Percentiles rank a stretch among this genome's conserved stretches.
Evolutionary conservation across 2,113 vertebrate genomes (phyloP).

Genomic region (Menura novaehollandiae): DNA sequence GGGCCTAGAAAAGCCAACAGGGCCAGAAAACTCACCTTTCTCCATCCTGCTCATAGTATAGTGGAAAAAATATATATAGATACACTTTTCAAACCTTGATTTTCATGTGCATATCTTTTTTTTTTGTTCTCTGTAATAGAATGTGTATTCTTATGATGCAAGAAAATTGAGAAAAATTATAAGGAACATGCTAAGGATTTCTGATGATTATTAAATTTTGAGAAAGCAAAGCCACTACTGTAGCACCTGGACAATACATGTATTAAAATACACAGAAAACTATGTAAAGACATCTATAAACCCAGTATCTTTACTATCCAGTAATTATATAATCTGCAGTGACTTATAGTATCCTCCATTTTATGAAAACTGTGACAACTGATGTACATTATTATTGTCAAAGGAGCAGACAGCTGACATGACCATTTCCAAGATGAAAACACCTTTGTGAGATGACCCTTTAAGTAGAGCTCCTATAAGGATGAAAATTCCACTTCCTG

Average conservation of each 20-base stretch:
- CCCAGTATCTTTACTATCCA: not conserved
- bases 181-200: not conserved
- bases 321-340: not conserved
- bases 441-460: not conserved
- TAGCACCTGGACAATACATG: not conserved
- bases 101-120: not conserved
- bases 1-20: not conserved
- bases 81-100: not conserved
- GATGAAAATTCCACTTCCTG: not conserved
- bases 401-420: not conserved
- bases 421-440: not conserved
- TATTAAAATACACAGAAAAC: not conserved
- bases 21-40: not conserved
- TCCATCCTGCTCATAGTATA: rapidly evolving
- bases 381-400: not conserved
- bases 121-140: not conserved
- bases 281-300: not conserved
- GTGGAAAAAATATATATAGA: not conserved
- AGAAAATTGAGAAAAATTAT: not conserved
- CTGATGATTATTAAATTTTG: not conserved
- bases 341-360: not conserved
- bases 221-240: not conserved
- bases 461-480: not conserved
- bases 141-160: not conserved
- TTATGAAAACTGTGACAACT: not conserved